phyloP scores from a whole-genome alignment of 2,113 vertebrate genomes.

The Trematomus loennbergii region DNA sequence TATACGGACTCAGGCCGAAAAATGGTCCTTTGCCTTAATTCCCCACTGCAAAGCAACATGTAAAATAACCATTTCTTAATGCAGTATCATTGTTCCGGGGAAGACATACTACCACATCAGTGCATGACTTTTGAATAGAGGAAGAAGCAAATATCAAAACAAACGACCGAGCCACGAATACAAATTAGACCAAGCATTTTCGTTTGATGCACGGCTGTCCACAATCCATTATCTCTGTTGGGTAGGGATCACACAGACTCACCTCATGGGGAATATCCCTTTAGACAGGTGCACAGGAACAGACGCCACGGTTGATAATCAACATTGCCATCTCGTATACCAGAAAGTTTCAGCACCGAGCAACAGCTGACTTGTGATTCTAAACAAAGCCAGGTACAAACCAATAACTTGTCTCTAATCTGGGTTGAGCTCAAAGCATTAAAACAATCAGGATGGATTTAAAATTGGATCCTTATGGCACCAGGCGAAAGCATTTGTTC shows the following conservation, averaged over 20 bases:
- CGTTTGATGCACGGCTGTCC: slow-evolving; percentile 51
- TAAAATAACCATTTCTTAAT: neutral
- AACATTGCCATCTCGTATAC: slow-evolving; percentile 14
- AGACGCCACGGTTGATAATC: slow-evolving; percentile 9
- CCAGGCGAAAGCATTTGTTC: slow-evolving; percentile 29
- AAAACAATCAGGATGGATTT: slow-evolving; percentile 17
- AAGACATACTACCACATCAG: neutral
- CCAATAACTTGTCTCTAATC: slow-evolving; percentile 8
- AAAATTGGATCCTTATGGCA: slow-evolving; percentile 25
- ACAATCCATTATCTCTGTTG: slow-evolving; percentile 52
- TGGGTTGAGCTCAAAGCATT: slow-evolving; percentile 11
- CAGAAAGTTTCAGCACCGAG: slow-evolving; percentile 5
- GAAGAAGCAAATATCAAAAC: slow-evolving; percentile 20
- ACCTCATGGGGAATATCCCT: slow-evolving; percentile 46
- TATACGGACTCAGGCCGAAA: neutral
- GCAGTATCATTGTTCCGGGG: neutral
- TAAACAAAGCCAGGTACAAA: slow-evolving; percentile 29
- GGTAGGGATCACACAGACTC: slow-evolving; percentile 36
- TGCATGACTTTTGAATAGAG: neutral
- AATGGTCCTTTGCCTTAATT: neutral
- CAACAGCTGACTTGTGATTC: slow-evolving; percentile 29
- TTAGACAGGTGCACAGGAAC: slow-evolving; percentile 63
- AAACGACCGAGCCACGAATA: slow-evolving; percentile 35
- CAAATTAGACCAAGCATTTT: slow-evolving; percentile 32
- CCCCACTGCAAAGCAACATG: neutral